Conservation (phyloP, 2,797 vertebrate species). For the Phalloptychus januarius region DNA sequence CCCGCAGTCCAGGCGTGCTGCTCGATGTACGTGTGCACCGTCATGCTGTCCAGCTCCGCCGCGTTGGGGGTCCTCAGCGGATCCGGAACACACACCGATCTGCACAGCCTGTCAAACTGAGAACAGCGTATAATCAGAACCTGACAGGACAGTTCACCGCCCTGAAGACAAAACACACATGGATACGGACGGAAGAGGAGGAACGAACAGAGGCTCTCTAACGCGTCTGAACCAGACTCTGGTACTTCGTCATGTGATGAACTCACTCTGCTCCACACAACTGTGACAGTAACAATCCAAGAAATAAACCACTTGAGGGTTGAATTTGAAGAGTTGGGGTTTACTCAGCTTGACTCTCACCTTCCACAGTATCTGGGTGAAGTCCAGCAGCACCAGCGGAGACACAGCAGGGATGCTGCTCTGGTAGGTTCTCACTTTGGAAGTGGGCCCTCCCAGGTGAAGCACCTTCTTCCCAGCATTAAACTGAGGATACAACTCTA, state of each 20-base stretch:
- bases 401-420: constrained; percentile 72
- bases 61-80: constrained; percentile 70
- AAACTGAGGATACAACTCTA: constrained; percentile 77
- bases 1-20: constrained; percentile 76
- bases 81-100: constrained; percentile 70
- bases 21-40: constrained; percentile 72
- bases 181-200: constrained; percentile 30
- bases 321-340: constrained; percentile 4
- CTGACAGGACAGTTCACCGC: constrained; percentile 18
- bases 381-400: constrained; percentile 69
- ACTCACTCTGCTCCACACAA: not conserved
- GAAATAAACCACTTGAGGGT: not conserved
- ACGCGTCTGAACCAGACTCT: constrained; percentile 18
- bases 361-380: constrained; percentile 73
- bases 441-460: constrained; percentile 68
- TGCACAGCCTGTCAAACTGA: constrained; percentile 72
- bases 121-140: constrained; percentile 29
- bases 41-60: constrained; percentile 75
- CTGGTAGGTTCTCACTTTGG: constrained; percentile 69
- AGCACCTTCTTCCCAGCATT: constrained; percentile 76
- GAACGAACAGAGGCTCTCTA: constrained; percentile 11
- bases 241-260: constrained; percentile 12
- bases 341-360: constrained; percentile 52
- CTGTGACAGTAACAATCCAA: not conserved
- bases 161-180: constrained; percentile 26